Evolutionary conservation across 2,797 vertebrate genomes (phyloP).

Genomic region (Ctenopoma kingsleyae): DNA sequence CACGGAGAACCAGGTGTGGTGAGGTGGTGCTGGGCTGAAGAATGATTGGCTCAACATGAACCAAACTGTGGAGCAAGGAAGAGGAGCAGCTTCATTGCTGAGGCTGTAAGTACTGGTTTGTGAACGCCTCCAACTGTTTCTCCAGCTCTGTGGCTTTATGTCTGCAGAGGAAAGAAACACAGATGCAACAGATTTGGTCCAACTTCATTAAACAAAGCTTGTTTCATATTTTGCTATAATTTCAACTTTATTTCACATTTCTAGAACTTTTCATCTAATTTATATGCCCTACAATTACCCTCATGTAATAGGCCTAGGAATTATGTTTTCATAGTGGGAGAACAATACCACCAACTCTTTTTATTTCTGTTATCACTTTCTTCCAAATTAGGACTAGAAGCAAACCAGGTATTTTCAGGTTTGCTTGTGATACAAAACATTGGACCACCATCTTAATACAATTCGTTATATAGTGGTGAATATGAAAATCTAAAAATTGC

Average conservation of each 20-base stretch:
- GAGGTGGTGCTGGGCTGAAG: slow-evolving; percentile 12
- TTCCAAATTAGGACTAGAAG: no score
- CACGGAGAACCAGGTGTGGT: not conserved
- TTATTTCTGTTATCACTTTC: no score
- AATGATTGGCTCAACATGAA: slow-evolving; percentile 49
- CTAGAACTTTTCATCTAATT: not conserved
- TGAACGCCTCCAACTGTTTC: slow-evolving; percentile 91
- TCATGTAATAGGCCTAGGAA: no score
- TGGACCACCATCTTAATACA: no score
- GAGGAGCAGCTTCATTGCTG: slow-evolving; percentile 67
- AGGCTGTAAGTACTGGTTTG: slow-evolving; percentile 90
- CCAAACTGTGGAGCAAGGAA: slow-evolving; percentile 26
- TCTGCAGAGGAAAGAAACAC: slow-evolving; percentile 77
- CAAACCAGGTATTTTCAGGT: no score
- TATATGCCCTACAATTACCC: not conserved
- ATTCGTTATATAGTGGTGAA: no score
- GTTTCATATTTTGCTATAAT: not conserved
- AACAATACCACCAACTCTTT: no score
- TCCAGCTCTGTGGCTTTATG: slow-evolving; percentile 95
- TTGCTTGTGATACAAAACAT: no score
- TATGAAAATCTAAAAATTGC: no score
- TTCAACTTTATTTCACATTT: not conserved
- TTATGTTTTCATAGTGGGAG: not conserved
- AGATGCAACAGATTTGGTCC: not conserved
- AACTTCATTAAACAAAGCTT: not conserved